These are phyloP conservation scores for Carcina quercana DNA, from an alignment of 2,888 invertebrate species.

Conservation along the genomic window DNA sequence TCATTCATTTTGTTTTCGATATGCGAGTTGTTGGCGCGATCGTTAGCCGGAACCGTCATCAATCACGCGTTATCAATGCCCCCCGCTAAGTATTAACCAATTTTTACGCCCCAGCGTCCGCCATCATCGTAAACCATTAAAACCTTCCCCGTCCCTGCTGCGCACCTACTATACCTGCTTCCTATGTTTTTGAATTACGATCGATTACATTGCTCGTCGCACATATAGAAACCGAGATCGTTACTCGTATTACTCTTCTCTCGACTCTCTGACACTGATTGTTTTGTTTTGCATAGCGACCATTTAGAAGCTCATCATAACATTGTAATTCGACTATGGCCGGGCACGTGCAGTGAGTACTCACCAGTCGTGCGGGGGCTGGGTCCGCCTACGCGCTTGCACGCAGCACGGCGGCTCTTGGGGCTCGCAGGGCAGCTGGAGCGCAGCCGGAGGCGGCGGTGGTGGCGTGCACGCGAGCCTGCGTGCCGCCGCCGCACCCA, in stretches of 20 bases:
- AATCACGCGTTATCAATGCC: slow-evolving; percentile 65
- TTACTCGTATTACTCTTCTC: too few relatives aligned
- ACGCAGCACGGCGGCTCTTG: slow-evolving; percentile 74
- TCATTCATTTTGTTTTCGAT: slow-evolving; percentile 17
- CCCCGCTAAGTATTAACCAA: slow-evolving; percentile 57
- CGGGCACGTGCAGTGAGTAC: too few relatives aligned
- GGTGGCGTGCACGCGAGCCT: slow-evolving; percentile 70
- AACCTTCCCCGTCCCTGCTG: too few relatives aligned
- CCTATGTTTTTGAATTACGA: too few relatives aligned
- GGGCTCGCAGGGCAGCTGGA: slow-evolving; percentile 63
- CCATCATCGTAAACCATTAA: slow-evolving; percentile 42
- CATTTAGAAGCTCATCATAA: too few relatives aligned
- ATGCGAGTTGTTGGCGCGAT: slow-evolving; percentile 23
- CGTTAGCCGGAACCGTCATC: slow-evolving; percentile 49
- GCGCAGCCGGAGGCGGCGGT: slow-evolving; percentile 62
- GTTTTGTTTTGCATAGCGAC: too few relatives aligned
- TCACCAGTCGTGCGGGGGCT: slow-evolving; percentile 76
- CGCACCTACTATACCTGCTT: too few relatives aligned
- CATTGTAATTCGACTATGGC: too few relatives aligned
- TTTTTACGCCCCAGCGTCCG: slow-evolving; percentile 39
- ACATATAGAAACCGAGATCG: too few relatives aligned
- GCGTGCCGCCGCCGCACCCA: slow-evolving; percentile 77
- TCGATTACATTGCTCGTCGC: too few relatives aligned
- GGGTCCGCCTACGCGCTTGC: slow-evolving; percentile 70
- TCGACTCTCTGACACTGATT: too few relatives aligned